A percentile compares a stretch with the other conserved stretches of the same genome.
Evolutionary conservation across 1,140 invertebrate species (phyloP).

Genomic region (Drosophila rhopaloa): DNA sequence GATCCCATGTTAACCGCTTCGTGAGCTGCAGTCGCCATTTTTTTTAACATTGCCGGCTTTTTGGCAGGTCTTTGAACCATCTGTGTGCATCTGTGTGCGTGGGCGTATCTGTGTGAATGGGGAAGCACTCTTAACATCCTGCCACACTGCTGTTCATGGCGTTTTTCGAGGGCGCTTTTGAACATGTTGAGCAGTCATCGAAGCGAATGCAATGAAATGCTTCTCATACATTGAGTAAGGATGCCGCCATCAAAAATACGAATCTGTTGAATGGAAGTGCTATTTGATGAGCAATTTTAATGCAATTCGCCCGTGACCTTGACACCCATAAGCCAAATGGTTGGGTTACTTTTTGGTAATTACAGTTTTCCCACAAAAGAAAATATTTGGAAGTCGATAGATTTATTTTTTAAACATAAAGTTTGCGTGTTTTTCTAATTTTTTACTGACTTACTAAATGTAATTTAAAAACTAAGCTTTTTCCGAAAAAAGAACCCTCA

Average conservation of each 20-base stretch:
- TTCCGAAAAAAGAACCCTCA: too few species aligned
- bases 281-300: conserved; percentile 52
- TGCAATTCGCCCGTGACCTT: conserved; percentile 43
- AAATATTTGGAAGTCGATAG: too few species aligned
- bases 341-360: not conserved
- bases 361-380: too few species aligned
- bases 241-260: conserved; percentile 41
- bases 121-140: conserved; percentile 43
- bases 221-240: conserved; percentile 30
- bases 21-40: not conserved
- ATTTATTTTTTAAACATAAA: too few species aligned
- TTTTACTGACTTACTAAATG: too few species aligned
- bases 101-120: conserved; percentile 27
- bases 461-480: too few species aligned
- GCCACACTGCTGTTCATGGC: conserved; percentile 46
- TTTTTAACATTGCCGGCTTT: conserved; percentile 61
- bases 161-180: conserved; percentile 55
- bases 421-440: too few species aligned
- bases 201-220: conserved; percentile 60
- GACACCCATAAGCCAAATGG: conserved; percentile 19
- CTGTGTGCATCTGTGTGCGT: conserved; percentile 12
- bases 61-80: conserved; percentile 69
- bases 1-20: conserved; percentile 26
- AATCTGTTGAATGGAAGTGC: conserved; percentile 52
- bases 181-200: conserved; percentile 55